Conservation (phyloP, 2,888 invertebrate species). For the Hanleya hanleyi region DNA sequence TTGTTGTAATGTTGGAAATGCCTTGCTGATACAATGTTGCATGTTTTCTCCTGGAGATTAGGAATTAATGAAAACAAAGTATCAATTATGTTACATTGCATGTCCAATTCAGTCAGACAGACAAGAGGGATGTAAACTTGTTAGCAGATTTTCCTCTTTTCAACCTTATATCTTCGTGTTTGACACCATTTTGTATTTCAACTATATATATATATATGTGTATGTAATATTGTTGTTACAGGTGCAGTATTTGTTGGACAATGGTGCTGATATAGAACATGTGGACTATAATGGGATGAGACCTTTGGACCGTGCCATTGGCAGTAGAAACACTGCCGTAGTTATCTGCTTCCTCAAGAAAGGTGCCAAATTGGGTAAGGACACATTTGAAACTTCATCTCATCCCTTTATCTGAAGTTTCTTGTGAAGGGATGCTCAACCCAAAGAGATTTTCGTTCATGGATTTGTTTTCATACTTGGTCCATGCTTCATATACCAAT, state of each 20-base stretch:
- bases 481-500: too few relatives aligned
- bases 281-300: slow-evolving; percentile 94
- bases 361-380: slow-evolving; percentile 88
- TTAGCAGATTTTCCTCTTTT: too few relatives aligned
- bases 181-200: too few relatives aligned
- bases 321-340: slow-evolving; percentile 89
- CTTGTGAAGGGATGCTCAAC: too few relatives aligned
- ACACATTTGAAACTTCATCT: too few relatives aligned
- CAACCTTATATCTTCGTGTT: too few relatives aligned
- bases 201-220: not conserved
- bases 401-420: too few relatives aligned
- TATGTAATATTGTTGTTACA: slow-evolving; percentile 34
- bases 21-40: not conserved
- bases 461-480: too few relatives aligned
- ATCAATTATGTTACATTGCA: not conserved
- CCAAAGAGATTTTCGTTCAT: too few relatives aligned
- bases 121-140: too few relatives aligned
- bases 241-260: slow-evolving; percentile 88
- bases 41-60: not conserved
- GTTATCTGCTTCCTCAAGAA: slow-evolving; percentile 94
- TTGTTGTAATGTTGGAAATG: too few relatives aligned
- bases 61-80: not conserved
- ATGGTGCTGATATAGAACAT: slow-evolving; percentile 92
- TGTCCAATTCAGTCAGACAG: too few relatives aligned
- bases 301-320: slow-evolving; percentile 93